Evolutionary conservation across 2,113 vertebrate genomes (phyloP), one percentile per base, ranked within the genome.

Genomic region (Balaenoptera acutorostrata): DNA sequence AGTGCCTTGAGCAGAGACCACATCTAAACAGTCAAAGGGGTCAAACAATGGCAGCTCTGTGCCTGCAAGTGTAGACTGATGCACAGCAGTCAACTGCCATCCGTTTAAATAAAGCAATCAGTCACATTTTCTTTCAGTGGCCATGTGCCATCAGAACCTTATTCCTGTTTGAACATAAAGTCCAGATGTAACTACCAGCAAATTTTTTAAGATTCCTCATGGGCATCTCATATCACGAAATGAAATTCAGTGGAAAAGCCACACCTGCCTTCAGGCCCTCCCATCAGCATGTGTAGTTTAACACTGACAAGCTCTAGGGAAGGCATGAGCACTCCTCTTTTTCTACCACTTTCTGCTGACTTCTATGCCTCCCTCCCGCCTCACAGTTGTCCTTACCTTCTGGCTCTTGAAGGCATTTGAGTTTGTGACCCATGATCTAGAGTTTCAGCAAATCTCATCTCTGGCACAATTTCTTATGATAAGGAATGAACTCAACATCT

Each of bases 381-480:
- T 31, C 25, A 9, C 1, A 1, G 18, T 52, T 93, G 57, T 33
- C 33, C 23, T 90, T 46, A 78, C 33, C 68, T 83, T 78, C 52
- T 29, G 31, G 68, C 20, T 83, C 61, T 74, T 83, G 61, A 89
- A 89, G 29, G 12, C n/a, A 21, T 69, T 88, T 64, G 52, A 66
- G 44, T 92, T 52, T 36, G 5, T 85, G 66, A 87, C 44, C 21
- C 9, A 27, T 83, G 78, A 83, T 77, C 57, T 75, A 88, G 77
- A 85, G 36, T 77, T 85, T 33, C 25, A 66, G 36, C 55, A 59
- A 87, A 68, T 72, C 74, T 78, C 72, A 31, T 82, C 84, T 95
- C 93, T 92, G 75, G 64, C 88, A 90, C 21, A 90, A 29, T 78
- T 63, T 83, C 82, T 96, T n/a, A 75, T 36, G 82, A 84, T 88